Evolutionary conservation across 92 coral and sea anemone species (phyloP).

Genomic region (Plumapathes pennacea): DNA sequence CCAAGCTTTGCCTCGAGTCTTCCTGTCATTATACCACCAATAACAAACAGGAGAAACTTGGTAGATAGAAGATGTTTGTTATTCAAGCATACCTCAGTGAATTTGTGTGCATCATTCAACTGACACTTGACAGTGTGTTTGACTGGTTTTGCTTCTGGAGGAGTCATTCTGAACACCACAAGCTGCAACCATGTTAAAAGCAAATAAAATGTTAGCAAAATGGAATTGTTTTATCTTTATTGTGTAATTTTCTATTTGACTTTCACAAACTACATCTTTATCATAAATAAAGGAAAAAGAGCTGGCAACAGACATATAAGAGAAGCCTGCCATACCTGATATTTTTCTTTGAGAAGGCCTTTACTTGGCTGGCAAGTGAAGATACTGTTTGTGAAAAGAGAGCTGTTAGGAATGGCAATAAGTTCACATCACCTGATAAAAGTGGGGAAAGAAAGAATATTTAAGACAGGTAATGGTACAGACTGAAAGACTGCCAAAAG

Average conservation of each 20-base stretch:
- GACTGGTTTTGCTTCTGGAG: slow-evolving; percentile 65
- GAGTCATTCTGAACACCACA: slow-evolving; percentile 77
- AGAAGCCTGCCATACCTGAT: slow-evolving; percentile 54
- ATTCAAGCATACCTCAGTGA: slow-evolving; percentile 65
- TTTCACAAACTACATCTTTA: too few species aligned
- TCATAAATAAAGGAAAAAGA: background rate
- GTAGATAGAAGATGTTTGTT: background rate
- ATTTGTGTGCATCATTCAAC: slow-evolving; percentile 86
- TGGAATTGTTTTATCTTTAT: too few species aligned
- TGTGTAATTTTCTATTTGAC: background rate
- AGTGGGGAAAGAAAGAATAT: too few species aligned
- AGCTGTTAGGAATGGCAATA: too few species aligned
- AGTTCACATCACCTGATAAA: too few species aligned
- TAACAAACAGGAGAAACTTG: background rate
- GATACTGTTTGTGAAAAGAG: too few species aligned
- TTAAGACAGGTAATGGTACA: too few species aligned
- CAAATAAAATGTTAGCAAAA: background rate
- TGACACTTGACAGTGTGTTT: slow-evolving; percentile 66
- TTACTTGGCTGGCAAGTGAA: slow-evolving; percentile 80
- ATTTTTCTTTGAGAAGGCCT: slow-evolving; percentile 77
- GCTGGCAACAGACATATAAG: background rate
- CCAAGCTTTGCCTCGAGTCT: too few species aligned
- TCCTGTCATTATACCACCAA: too few species aligned
- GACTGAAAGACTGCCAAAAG: too few species aligned
- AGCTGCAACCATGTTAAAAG: slow-evolving; percentile 41